These are phyloP conservation scores for Isichthys henryi DNA, from an alignment of 2,113 vertebrate species.

Conservation along the genomic window DNA sequence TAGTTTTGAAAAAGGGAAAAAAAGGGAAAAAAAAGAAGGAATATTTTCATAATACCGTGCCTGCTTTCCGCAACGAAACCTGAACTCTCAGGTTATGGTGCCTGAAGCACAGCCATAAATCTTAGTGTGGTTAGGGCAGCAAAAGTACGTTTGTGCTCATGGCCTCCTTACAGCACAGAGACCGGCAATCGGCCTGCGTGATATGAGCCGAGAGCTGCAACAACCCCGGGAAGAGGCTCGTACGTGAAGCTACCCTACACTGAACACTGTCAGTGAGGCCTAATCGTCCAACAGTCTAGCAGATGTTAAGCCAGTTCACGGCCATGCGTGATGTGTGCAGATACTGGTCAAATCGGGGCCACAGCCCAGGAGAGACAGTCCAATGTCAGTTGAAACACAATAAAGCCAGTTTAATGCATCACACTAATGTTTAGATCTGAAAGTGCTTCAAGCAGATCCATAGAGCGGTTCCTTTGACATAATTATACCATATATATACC, in stretches of 20 bases:
- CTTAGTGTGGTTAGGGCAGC: neutral
- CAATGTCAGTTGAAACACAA: neutral
- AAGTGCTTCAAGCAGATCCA: neutral
- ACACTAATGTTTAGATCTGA: neutral
- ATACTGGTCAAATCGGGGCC: neutral
- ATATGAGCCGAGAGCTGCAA: neutral
- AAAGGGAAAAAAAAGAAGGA: neutral
- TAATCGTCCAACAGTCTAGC: neutral
- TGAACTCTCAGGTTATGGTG: neutral
- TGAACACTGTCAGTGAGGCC: neutral
- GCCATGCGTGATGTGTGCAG: neutral
- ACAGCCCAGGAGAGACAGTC: neutral
- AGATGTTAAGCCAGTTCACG: neutral
- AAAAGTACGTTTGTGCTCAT: neutral
- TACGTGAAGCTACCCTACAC: neutral
- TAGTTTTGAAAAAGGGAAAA: neutral
- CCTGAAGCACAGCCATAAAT: neutral
- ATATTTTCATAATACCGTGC: conserved; percentile 3
- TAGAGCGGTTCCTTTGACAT: neutral
- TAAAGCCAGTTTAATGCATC: neutral
- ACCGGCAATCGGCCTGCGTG: neutral
- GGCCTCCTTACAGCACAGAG: neutral
- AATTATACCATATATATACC: no score
- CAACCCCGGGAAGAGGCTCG: neutral
- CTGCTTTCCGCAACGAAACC: neutral